Conservation (phyloP, 2,797 vertebrate species). For the Sylvilagus floridanus region DNA sequence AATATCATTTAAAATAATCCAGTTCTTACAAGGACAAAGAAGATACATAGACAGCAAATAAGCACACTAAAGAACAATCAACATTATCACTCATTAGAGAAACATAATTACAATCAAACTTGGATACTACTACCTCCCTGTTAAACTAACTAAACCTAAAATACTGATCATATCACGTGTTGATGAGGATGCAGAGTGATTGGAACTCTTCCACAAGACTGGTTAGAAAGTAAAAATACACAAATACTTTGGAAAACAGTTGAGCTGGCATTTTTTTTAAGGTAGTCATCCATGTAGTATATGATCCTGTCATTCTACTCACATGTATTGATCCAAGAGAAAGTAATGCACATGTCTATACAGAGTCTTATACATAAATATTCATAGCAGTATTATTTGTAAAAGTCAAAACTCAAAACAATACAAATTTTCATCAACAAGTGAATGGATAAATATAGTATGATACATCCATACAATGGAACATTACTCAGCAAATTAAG, state of each 20-base stretch:
- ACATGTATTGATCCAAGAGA: not conserved
- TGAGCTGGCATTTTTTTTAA: not conserved
- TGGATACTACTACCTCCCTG: not conserved
- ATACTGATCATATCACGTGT: not conserved
- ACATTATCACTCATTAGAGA: not conserved
- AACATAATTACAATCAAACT: not conserved
- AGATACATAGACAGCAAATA: not conserved
- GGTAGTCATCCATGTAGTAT: not conserved
- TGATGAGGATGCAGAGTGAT: not conserved
- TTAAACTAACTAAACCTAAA: not conserved
- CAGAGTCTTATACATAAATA: not conserved
- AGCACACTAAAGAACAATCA: not conserved
- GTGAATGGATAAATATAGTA: not conserved
- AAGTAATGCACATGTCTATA: not conserved
- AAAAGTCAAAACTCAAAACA: slow-evolving; percentile 16
- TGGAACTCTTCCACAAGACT: too few relatives aligned
- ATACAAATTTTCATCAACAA: not conserved
- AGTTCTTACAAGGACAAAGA: not conserved
- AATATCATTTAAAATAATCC: not conserved
- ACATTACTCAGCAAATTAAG: not conserved
- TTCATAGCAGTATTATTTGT: not conserved
- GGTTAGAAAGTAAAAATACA: not conserved
- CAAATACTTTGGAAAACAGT: not conserved
- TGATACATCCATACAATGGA: not conserved
- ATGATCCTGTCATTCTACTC: not conserved